Conservation (phyloP, 2,797 vertebrate genomes). For the Enteromius afrohamiltoni region DNA sequence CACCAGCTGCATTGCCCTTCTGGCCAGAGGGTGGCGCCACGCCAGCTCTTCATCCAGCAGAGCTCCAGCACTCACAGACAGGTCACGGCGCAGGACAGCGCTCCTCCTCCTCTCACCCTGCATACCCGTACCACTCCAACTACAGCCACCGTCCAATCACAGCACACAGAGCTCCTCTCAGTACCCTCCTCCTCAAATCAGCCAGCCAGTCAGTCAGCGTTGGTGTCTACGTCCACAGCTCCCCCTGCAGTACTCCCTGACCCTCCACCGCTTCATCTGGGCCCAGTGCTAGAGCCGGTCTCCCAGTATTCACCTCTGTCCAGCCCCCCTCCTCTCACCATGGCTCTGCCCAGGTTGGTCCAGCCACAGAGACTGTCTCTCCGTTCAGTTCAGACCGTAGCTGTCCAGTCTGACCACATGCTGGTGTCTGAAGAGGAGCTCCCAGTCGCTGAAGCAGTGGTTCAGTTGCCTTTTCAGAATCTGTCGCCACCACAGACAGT, state of each 20-base stretch:
- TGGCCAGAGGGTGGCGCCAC: slow-evolving; percentile 83
- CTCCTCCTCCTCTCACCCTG: slow-evolving; percentile 79
- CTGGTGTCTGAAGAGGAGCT: slow-evolving; percentile 86
- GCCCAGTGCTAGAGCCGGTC: slow-evolving; percentile 68
- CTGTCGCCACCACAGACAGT: slow-evolving; percentile 90
- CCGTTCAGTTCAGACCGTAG: slow-evolving; percentile 86
- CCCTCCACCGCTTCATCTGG: slow-evolving; percentile 81
- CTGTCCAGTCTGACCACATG: slow-evolving; percentile 84
- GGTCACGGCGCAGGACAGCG: slow-evolving; percentile 77
- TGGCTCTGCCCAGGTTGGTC: slow-evolving; percentile 73
- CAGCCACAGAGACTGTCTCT: slow-evolving; percentile 81
- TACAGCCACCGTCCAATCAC: slow-evolving; percentile 61
- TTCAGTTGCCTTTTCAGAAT: slow-evolving; percentile 82
- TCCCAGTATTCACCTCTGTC: slow-evolving; percentile 73
- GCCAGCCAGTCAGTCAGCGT: slow-evolving; percentile 68
- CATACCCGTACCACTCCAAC: slow-evolving; percentile 67
- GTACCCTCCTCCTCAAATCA: slow-evolving; percentile 69
- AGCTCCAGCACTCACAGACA: slow-evolving; percentile 79
- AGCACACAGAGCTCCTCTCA: slow-evolving; percentile 53
- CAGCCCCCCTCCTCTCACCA: slow-evolving; percentile 77
- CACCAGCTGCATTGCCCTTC: slow-evolving; percentile 82
- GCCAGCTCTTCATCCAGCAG: slow-evolving; percentile 87
- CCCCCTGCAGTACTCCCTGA: slow-evolving; percentile 80
- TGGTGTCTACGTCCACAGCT: slow-evolving; percentile 80
- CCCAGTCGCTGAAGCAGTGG: slow-evolving; percentile 85